Evolutionary conservation across 2,113 vertebrate genomes (phyloP), one percentile per base, ranked within the genome.

Genomic region (Panthera uncia): DNA sequence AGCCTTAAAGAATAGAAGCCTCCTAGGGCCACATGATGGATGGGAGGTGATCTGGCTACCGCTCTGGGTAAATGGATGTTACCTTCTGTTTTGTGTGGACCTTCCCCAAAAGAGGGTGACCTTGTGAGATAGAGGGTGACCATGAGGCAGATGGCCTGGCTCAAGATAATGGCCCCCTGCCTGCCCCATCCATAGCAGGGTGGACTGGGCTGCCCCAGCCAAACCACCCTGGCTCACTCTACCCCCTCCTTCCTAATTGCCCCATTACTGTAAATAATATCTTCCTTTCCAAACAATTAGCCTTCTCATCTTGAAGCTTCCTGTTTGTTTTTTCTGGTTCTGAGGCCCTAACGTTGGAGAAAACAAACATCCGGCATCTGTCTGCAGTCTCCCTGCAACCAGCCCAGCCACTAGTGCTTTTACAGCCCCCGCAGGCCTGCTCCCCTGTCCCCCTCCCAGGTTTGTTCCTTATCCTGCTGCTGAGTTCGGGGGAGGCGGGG

Each of bases 221-320:
- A 96, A 94, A 90, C 92, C 87, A 84, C 89, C 21, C 61, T 69
- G 81, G 33, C 66, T 93, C 80, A 36, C 52, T 85, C 61, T 71
- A 50, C 18, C 21, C 87, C 7, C n/a, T 95, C 69, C 88, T 94
- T 85, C 90, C 73, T 96, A 89, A 95, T 97, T 92, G n/a, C 55
- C 94, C 92, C 84, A 85, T 96, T 96, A 94, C 78, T 94, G 94
- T 96, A 96, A 97, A 96, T 91, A 95, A 88, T 94, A 88, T 94
- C 88, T 91, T 97, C 96, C 97, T 92, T 97, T 93, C 73, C 0
- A 2, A 97, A 98, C 96, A 97, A 97, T 97, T 97, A 97, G 92
- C 88, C 33, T 96, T 69, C 76, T 91, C 69, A 1, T 95, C 83
- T 89, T 82, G 21, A 97, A 86, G 84, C 86, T 97, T 80, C 79